phyloP scores from a whole-genome alignment of 2,113 vertebrate genomes.

The Pangasianodon hypophthalmus region DNA sequence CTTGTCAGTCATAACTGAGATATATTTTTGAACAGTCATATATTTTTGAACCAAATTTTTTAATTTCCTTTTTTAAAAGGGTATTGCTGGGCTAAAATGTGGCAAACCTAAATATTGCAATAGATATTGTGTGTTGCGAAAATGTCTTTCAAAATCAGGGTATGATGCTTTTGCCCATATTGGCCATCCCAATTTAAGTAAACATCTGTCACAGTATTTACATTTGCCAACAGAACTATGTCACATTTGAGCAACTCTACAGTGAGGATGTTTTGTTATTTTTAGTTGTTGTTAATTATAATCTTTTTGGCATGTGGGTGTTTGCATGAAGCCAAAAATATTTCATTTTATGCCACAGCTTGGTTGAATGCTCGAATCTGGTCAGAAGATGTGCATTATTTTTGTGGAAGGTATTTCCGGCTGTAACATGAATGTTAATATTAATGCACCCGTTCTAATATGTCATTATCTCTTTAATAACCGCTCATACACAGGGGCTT shows the following conservation, averaged over 20 bases:
- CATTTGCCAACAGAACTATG: neutral
- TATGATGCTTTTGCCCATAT: neutral
- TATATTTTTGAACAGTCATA: neutral
- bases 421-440: neutral
- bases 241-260: neutral
- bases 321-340: neutral
- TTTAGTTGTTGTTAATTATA: neutral
- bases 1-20: neutral
- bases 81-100: neutral
- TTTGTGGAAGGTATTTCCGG: neutral
- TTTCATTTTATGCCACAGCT: neutral
- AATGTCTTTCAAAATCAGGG: neutral
- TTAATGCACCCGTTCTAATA: neutral
- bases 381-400: neutral
- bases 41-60: neutral
- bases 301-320: neutral
- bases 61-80: neutral
- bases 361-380: neutral
- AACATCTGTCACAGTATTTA: neutral
- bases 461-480: neutral
- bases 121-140: neutral
- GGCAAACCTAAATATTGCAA: neutral
- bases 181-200: neutral
- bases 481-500: neutral
- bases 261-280: neutral